A percentile compares a stretch with the other conserved stretches of the same genome.
These are phyloP conservation scores for Saxidomus purpurata DNA, from an alignment of 1,140 invertebrate genomes.

Conservation along the genomic window DNA sequence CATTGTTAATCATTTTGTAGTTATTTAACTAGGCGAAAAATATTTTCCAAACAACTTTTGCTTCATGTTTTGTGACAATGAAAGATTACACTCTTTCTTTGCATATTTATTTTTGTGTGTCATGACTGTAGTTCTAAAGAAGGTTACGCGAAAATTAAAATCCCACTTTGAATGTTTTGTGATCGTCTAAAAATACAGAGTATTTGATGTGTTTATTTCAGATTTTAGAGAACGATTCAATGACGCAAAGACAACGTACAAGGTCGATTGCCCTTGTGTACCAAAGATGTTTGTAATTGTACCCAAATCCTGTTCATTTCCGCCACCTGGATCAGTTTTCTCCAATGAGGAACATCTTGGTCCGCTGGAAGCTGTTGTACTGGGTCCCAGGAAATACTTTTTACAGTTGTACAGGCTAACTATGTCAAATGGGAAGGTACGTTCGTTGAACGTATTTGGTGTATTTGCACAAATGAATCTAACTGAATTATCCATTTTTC, in stretches of 20 bases:
- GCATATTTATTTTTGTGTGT: no score
- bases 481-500: background rate
- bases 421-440: background rate
- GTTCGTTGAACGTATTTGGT: background rate
- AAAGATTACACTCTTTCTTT: no score
- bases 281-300: constrained; percentile 13
- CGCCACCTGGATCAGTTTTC: background rate
- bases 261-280: background rate
- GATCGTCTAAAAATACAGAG: no score
- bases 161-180: no score
- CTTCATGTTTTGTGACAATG: no score
- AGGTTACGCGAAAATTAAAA: no score
- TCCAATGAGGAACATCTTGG: constrained; percentile 21
- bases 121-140: no score
- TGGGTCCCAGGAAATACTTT: constrained; percentile 29
- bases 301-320: constrained; percentile 23
- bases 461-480: background rate
- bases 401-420: constrained; percentile 33
- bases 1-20: no score
- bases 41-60: no score
- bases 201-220: no score
- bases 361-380: constrained; percentile 22
- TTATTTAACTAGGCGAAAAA: no score
- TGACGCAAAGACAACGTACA: constrained; percentile 32
- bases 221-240: constrained; percentile 37